These are phyloP conservation scores for Lucinisca nassula DNA, from an alignment of 2,888 invertebrate species.

Conservation along the genomic window DNA sequence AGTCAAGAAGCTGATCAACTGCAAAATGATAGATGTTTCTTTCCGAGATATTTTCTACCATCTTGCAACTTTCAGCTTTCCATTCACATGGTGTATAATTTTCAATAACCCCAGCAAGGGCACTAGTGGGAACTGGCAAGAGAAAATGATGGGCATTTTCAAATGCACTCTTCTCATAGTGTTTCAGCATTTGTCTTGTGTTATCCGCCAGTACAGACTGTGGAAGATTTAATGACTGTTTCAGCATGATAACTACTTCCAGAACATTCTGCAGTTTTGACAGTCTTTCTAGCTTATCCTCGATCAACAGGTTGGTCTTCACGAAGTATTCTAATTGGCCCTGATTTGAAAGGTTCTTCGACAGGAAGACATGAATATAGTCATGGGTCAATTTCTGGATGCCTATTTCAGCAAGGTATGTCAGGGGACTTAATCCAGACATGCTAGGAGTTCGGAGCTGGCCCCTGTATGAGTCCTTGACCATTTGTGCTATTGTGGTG, in stretches of 20 bases:
- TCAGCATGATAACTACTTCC: conserved; percentile 80
- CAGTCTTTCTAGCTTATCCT: conserved; percentile 70
- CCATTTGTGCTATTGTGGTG: conserved; percentile 81
- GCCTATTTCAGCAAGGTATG: conserved; percentile 83
- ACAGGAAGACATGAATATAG: conserved; percentile 78
- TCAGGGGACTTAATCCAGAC: conserved; percentile 76
- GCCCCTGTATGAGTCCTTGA: conserved; percentile 80
- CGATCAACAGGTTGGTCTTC: conserved; percentile 50
- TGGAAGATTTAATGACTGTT: conserved; percentile 77
- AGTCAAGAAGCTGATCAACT: conserved; percentile 72
- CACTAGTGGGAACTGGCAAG: conserved; percentile 72
- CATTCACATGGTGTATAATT: conserved; percentile 71
- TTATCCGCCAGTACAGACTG: conserved; percentile 68
- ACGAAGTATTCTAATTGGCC: conserved; percentile 72
- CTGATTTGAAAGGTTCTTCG: conserved; percentile 76
- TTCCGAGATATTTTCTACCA: conserved; percentile 62
- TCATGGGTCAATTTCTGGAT: conserved; percentile 82
- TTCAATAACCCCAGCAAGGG: conserved; percentile 67
- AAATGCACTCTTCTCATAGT: conserved; percentile 70
- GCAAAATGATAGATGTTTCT: conserved; percentile 64
- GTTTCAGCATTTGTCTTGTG: conserved; percentile 76
- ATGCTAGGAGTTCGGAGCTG: conserved; percentile 76
- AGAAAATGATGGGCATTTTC: conserved; percentile 68
- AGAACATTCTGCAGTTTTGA: conserved; percentile 79
- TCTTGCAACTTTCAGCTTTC: conserved; percentile 66